Conservation (phyloP, 2,888 invertebrate genomes). For the Monochamus alternatus region DNA sequence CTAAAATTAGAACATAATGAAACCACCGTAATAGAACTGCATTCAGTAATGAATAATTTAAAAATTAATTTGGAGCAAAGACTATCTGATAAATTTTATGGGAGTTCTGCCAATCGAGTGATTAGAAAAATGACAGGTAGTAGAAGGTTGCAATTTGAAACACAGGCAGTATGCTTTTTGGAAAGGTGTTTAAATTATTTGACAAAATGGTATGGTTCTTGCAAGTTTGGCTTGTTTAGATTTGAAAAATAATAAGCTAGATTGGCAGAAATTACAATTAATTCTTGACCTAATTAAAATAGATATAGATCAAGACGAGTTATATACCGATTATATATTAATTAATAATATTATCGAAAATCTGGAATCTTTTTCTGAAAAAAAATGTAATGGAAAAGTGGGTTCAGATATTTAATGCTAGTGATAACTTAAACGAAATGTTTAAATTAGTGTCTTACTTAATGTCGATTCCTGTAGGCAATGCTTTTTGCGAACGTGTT, state of each 20-base stretch:
- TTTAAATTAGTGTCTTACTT: too few relatives aligned
- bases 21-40: not conserved
- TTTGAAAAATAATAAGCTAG: not conserved
- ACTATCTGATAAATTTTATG: not conserved
- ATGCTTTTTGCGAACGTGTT: too few relatives aligned
- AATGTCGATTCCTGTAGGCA: not conserved
- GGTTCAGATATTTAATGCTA: too few relatives aligned
- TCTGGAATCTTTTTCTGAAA: too few relatives aligned
- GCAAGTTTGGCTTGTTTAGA: not conserved
- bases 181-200: constrained; percentile 2
- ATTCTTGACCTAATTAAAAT: not conserved
- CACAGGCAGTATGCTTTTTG: not conserved
- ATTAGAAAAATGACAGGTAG: constrained; percentile 2
- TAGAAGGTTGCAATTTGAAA: constrained; percentile 3
- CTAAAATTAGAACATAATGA: too few relatives aligned
- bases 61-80: constrained; percentile 2
- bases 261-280: constrained; percentile 1
- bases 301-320: not conserved
- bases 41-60: not conserved
- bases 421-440: too few relatives aligned
- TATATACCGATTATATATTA: not conserved
- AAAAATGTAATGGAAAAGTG: too few relatives aligned
- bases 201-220: not conserved
- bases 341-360: too few relatives aligned
- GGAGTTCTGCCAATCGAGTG: not conserved